Conservation (phyloP, 1,140 invertebrate genomes). For the Agrypnia vestita region DNA sequence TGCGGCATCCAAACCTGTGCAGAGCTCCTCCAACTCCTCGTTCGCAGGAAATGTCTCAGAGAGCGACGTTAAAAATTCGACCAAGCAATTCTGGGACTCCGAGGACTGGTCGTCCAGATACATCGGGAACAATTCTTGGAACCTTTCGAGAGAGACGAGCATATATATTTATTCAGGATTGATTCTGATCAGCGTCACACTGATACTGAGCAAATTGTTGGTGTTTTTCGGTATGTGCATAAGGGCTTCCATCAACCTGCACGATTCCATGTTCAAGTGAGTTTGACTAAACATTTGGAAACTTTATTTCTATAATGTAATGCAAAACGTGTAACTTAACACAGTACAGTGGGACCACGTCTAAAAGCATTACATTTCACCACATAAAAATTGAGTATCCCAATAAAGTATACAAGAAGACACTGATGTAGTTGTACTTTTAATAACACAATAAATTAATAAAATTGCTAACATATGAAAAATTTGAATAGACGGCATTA, state of each 20-base stretch:
- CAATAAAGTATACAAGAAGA: too few species aligned
- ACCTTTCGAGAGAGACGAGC: slow-evolving; percentile 68
- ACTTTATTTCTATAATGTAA: too few species aligned
- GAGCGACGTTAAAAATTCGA: not conserved
- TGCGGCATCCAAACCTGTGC: not conserved
- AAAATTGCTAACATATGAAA: too few species aligned
- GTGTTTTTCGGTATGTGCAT: slow-evolving; percentile 85
- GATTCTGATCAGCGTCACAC: slow-evolving; percentile 69
- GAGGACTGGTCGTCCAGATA: slow-evolving; percentile 23
- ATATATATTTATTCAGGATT: slow-evolving; percentile 76
- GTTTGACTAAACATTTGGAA: slow-evolving; percentile 12
- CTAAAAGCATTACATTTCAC: too few species aligned
- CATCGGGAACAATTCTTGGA: slow-evolving; percentile 59
- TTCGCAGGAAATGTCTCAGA: not conserved
- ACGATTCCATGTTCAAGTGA: slow-evolving; percentile 84
- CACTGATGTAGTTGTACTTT: too few species aligned
- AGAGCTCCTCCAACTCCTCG: not conserved
- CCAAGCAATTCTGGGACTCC: slow-evolving; percentile 2
- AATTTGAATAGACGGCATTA: too few species aligned
- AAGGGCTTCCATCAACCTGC: slow-evolving; percentile 80
- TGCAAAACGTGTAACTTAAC: too few species aligned
- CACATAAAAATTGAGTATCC: too few species aligned
- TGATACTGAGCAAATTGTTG: slow-evolving; percentile 70
- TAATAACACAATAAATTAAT: too few species aligned
- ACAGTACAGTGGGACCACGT: too few species aligned